Conservation (phyloP, 64 coral and sea anemone species). For the Exaiptasia diaphana region DNA sequence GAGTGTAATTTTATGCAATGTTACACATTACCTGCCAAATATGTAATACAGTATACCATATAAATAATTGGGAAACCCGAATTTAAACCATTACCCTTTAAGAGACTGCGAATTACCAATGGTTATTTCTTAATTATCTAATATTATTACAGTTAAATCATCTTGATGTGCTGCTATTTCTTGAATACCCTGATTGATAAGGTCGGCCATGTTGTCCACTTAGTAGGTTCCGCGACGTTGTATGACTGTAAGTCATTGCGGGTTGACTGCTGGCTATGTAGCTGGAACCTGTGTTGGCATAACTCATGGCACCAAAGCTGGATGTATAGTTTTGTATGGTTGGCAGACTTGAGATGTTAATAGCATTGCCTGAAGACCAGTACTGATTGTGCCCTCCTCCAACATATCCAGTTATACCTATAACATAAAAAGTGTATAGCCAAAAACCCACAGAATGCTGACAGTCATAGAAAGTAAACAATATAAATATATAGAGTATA, state of each 20-base stretch:
- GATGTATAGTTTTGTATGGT: background rate
- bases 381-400: background rate
- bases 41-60: no score
- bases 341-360: background rate
- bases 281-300: constrained; percentile 37
- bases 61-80: no score
- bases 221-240: constrained; percentile 14
- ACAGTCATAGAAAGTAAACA: background rate
- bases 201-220: no score
- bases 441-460: background rate
- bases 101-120: no score
- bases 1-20: no score
- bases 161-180: no score
- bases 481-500: background rate
- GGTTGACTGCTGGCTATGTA: constrained; percentile 54
- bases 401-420: background rate
- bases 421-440: background rate
- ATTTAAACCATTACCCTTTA: no score
- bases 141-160: no score
- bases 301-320: constrained; percentile 13
- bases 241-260: constrained; percentile 29
- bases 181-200: no score
- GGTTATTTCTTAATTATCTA: no score
- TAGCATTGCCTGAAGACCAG: background rate
- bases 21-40: no score